These are phyloP conservation scores for Rissa tridactyla DNA, from an alignment of 2,113 vertebrate species.

Conservation along the genomic window DNA sequence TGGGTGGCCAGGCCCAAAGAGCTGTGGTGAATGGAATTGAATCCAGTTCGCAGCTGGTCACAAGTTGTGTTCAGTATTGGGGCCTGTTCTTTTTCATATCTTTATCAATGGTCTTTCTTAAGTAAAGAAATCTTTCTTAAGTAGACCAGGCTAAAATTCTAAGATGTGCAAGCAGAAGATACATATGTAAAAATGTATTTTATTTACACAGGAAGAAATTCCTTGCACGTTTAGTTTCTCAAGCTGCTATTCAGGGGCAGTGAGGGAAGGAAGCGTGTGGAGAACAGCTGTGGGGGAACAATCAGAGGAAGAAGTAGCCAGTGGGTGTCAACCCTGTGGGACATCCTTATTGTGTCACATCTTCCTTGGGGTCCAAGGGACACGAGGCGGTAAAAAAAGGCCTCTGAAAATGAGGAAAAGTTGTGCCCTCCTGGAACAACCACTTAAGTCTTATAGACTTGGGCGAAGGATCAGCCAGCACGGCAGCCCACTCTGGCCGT, in stretches of 20 bases:
- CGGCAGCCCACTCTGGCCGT: background rate
- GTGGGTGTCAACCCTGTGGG: background rate
- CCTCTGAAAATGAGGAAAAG: background rate
- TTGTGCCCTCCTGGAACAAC: background rate
- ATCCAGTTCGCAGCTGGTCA: background rate
- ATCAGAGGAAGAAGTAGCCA: slow-evolving; percentile 39
- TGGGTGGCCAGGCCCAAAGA: background rate
- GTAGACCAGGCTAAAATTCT: background rate
- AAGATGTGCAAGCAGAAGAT: background rate
- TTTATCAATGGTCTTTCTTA: background rate
- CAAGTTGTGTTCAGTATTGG: background rate
- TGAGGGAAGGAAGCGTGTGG: slow-evolving; percentile 36
- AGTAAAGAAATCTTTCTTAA: background rate
- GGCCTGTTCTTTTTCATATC: background rate
- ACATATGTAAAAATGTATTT: background rate
- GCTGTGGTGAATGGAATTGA: background rate
- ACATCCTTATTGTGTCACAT: background rate
- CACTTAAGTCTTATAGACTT: background rate
- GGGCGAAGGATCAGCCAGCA: background rate
- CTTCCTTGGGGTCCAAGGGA: background rate
- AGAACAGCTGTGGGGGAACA: slow-evolving; percentile 39
- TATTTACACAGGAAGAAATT: background rate
- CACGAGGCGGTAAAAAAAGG: background rate
- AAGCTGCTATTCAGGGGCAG: background rate
- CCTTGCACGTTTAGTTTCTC: background rate